These are phyloP conservation scores for Anser brachyrhynchus DNA, from an alignment of 2,113 vertebrate species.

Conservation along the genomic window DNA sequence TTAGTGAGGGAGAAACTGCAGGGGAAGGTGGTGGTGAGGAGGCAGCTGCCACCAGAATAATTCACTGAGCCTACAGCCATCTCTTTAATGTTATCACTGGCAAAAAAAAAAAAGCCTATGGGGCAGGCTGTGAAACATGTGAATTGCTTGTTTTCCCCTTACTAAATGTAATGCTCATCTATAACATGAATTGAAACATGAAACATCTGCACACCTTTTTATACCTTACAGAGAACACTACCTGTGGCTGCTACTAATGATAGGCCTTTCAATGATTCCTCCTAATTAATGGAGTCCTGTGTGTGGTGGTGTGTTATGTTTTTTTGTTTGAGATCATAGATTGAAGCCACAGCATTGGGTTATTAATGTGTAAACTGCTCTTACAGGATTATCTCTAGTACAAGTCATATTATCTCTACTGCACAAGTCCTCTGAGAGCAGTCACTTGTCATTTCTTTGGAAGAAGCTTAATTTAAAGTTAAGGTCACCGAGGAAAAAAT, in stretches of 20 bases:
- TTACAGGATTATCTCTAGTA: neutral
- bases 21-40: neutral
- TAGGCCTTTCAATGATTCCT: neutral
- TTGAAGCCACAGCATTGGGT: neutral
- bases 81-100: neutral
- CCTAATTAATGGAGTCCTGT: neutral
- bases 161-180: neutral
- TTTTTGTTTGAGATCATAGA: neutral
- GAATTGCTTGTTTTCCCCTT: neutral
- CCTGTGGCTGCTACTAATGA: neutral
- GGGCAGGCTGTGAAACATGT: neutral
- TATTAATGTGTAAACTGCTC: neutral
- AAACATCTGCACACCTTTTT: neutral
- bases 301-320: neutral
- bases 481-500: neutral
- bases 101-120: neutral
- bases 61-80: neutral
- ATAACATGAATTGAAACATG: neutral
- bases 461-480: neutral
- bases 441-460: neutral
- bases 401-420: neutral
- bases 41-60: neutral
- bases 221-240: neutral
- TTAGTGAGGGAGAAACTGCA: neutral
- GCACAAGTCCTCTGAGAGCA: neutral